Evolutionary conservation across 2,113 vertebrate genomes (phyloP).

Genomic region (Plestiodon gilberti): DNA sequence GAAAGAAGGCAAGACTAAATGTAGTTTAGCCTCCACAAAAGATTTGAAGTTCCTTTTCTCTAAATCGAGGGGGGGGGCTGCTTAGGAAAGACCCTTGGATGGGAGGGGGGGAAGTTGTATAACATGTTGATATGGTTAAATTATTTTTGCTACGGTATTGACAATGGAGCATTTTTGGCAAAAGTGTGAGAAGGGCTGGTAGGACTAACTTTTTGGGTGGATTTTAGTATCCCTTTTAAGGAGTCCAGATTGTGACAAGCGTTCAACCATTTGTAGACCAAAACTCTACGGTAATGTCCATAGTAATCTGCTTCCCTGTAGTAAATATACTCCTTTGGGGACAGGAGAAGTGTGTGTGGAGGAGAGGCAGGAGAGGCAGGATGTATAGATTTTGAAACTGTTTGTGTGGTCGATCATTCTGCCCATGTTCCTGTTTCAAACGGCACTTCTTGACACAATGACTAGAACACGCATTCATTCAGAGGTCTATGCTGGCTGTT

Average conservation of each 20-base stretch:
- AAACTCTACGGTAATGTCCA: neutral
- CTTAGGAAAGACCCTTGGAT: neutral
- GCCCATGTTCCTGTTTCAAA: neutral
- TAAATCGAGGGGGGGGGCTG: accelerated
- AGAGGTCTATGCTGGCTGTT: neutral
- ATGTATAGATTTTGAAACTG: neutral
- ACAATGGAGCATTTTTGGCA: neutral
- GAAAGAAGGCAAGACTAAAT: conserved; percentile 65
- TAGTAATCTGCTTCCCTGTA: neutral
- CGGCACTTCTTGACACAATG: neutral
- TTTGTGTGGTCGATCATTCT: neutral
- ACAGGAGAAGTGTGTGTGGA: neutral
- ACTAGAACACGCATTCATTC: neutral
- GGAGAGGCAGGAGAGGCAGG: no score
- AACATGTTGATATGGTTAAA: neutral
- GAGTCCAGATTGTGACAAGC: neutral
- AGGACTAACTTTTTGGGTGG: neutral
- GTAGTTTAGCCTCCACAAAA: conserved; percentile 57
- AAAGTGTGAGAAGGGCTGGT: neutral
- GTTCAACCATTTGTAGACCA: neutral
- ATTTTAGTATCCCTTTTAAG: neutral
- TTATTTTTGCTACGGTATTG: neutral
- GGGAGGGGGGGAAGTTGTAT: neutral
- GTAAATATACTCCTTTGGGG: neutral
- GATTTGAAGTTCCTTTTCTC: conserved; percentile 52